phyloP scores from a whole-genome alignment of 1,140 invertebrate genomes.

The Cyphomyrmex costatus region DNA sequence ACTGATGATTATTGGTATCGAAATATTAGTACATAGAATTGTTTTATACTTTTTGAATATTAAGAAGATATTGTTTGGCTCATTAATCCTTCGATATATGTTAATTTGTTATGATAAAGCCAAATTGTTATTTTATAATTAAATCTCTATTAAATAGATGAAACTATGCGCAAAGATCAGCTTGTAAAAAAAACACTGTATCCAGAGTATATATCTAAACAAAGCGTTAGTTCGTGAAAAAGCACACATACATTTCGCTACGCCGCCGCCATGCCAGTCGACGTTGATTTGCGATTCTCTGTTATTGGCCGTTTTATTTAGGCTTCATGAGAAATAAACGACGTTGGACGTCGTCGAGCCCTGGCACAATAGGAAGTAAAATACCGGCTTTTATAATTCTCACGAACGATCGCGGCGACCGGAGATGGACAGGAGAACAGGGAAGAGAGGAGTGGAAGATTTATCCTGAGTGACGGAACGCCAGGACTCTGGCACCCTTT shows the following conservation, averaged over 20 bases:
- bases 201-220: background rate
- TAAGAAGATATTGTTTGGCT: no score
- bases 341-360: background rate
- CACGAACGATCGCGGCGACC: constrained; percentile 36
- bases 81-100: no score
- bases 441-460: background rate
- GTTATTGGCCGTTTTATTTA: constrained; percentile 54
- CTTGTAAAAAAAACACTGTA: background rate
- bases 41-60: no score
- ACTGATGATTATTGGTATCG: no score
- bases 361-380: constrained; percentile 41
- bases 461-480: constrained; percentile 29
- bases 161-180: background rate
- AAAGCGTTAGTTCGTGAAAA: background rate
- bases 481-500: constrained; percentile 2
- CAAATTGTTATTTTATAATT: no score
- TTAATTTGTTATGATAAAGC: no score
- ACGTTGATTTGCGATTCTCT: constrained; percentile 38
- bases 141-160: background rate
- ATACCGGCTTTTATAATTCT: constrained; percentile 70
- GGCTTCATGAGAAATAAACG: constrained; percentile 37
- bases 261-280: background rate
- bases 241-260: background rate
- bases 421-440: constrained; percentile 19
- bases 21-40: no score